A percentile compares a stretch with the other conserved stretches of the same genome.
Conservation (phyloP, 2,888 invertebrate species). For the Adelognathus sp. region DNA sequence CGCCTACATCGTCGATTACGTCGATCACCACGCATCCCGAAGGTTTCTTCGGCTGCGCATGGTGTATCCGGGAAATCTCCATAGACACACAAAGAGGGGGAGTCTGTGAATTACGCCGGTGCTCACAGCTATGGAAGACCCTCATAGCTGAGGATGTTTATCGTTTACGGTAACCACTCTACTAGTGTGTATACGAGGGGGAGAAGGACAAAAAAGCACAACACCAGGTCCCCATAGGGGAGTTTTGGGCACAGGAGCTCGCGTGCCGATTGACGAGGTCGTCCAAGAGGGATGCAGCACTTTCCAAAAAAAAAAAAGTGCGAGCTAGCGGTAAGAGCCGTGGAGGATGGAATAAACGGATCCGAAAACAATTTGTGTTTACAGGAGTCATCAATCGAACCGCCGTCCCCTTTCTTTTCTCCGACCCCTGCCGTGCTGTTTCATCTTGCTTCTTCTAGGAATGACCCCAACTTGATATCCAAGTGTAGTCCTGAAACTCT, state of each 20-base stretch:
- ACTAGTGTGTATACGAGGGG: neutral
- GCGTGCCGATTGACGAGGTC: slow-evolving; percentile 10
- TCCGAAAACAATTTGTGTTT: slow-evolving; percentile 64
- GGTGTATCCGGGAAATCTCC: slow-evolving; percentile 3
- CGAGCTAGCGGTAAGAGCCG: slow-evolving; percentile 10
- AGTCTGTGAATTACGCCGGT: slow-evolving; percentile 12
- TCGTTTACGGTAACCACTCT: slow-evolving; percentile 4
- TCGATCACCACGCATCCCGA: neutral
- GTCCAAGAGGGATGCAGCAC: neutral
- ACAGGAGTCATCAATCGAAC: slow-evolving; percentile 69
- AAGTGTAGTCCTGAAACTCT: no score
- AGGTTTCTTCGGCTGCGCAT: neutral
- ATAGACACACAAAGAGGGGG: neutral
- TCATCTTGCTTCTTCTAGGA: neutral
- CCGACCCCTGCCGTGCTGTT: neutral
- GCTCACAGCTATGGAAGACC: neutral
- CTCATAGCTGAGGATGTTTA: slow-evolving; percentile 4
- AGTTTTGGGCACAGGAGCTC: neutral
- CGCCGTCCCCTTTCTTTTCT: slow-evolving; percentile 39
- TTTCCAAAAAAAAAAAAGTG: slow-evolving; percentile 25
- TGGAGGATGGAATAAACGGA: slow-evolving; percentile 31
- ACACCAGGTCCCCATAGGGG: slow-evolving; percentile 2
- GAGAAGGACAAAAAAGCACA: slow-evolving; percentile 3
- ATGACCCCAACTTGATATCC: no score
- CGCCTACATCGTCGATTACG: slow-evolving; percentile 15